Evolutionary conservation across 2,113 vertebrate genomes (phyloP).

Genomic region (Phrynosoma platyrhinos): DNA sequence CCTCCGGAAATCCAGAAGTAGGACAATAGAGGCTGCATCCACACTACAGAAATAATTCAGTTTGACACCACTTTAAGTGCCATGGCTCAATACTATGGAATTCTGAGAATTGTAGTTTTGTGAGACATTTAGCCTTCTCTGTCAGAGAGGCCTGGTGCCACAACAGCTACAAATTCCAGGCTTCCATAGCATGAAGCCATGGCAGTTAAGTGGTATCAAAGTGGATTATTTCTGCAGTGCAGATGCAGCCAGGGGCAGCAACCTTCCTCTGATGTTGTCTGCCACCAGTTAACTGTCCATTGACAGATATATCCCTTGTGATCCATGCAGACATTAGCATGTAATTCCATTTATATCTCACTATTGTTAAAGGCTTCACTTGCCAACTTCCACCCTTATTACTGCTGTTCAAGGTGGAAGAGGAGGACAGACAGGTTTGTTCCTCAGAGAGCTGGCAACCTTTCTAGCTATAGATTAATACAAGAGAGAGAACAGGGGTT

Average conservation of each 20-base stretch:
- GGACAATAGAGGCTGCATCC: too few species aligned
- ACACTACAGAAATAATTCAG: too few species aligned
- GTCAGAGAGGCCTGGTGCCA: too few species aligned
- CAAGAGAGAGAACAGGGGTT: neutral
- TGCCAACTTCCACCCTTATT: neutral
- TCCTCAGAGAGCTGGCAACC: neutral
- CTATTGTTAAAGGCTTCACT: neutral
- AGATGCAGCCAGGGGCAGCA: too few species aligned
- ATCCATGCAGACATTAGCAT: neutral
- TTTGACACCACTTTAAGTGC: too few species aligned
- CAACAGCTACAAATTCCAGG: too few species aligned
- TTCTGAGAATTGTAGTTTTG: too few species aligned
- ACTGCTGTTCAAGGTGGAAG: neutral
- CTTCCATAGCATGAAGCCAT: too few species aligned
- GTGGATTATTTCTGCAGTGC: too few species aligned
- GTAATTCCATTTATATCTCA: neutral
- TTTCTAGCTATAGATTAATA: neutral
- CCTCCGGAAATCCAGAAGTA: neutral
- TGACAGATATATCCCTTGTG: neutral
- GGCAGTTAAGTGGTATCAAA: too few species aligned
- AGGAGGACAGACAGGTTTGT: neutral
- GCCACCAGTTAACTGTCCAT: neutral
- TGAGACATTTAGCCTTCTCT: too few species aligned
- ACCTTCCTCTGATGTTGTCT: neutral
- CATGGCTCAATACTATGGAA: too few species aligned